Conservation (phyloP, 2,113 vertebrate genomes). For the Malurus cyaneus region DNA sequence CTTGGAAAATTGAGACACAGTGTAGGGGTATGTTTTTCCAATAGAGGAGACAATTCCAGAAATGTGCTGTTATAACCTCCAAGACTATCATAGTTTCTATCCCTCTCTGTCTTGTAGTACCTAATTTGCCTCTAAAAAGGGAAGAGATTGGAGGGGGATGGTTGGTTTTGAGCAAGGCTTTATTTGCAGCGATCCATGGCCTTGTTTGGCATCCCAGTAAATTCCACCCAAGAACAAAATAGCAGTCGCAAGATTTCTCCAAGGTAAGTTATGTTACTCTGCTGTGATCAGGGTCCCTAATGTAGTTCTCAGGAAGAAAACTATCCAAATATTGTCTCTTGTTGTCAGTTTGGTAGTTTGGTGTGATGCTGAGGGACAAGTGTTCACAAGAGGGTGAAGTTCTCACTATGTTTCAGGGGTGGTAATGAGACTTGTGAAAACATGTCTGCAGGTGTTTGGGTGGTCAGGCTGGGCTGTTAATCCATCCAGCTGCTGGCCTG, state of each 20-base stretch:
- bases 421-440: background rate
- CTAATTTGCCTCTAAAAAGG: background rate
- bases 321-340: background rate
- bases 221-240: background rate
- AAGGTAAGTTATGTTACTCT: background rate
- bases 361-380: background rate
- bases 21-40: background rate
- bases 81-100: background rate
- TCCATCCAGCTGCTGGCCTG: slow-evolving; percentile 5
- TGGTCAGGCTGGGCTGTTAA: background rate
- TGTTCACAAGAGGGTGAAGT: background rate
- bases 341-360: background rate
- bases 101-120: background rate
- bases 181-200: background rate
- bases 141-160: background rate
- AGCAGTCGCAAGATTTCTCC: background rate
- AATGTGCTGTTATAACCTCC: background rate
- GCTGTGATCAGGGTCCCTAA: background rate
- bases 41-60: background rate
- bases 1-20: background rate
- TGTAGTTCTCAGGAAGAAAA: background rate
- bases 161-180: background rate
- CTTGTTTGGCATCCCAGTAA: background rate
- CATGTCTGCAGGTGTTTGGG: background rate
- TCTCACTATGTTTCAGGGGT: background rate